Conservation (phyloP, 2,797 vertebrate species). For the Sebastes jordani region DNA sequence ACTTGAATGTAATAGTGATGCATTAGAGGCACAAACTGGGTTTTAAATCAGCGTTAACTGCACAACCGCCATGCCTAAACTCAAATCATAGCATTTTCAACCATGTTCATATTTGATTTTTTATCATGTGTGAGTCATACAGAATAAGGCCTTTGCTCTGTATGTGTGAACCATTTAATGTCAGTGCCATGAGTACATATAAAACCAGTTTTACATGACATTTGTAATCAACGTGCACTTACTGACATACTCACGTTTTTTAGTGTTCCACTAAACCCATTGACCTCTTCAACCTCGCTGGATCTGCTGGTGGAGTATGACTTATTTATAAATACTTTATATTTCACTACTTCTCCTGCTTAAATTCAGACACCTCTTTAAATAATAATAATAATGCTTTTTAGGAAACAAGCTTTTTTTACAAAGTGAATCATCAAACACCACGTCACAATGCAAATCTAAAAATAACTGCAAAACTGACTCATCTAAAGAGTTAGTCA, state of each 20-base stretch:
- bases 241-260: slow-evolving; percentile 45
- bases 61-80: no score
- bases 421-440: not conserved
- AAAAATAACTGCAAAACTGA: not conserved
- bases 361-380: not conserved
- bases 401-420: no score
- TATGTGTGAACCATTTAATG: not conserved
- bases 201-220: not conserved
- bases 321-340: slow-evolving; percentile 38
- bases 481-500: not conserved
- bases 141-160: not conserved
- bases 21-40: not conserved
- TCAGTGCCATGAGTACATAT: not conserved
- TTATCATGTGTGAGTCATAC: not conserved
- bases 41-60: not conserved
- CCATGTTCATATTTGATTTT: not conserved
- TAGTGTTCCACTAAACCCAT: slow-evolving; percentile 52
- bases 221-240: slow-evolving; percentile 20
- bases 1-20: not conserved
- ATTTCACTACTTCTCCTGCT: not conserved
- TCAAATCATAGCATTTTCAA: not conserved
- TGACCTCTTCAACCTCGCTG: slow-evolving; percentile 52
- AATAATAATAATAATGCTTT: not conserved
- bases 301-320: slow-evolving; percentile 53
- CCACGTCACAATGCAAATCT: not conserved